A percentile compares a stretch with the other conserved stretches of the same genome.
phyloP scores from a whole-genome alignment of 92 coral and sea anemone species.

The Micromussa lordhowensis region DNA sequence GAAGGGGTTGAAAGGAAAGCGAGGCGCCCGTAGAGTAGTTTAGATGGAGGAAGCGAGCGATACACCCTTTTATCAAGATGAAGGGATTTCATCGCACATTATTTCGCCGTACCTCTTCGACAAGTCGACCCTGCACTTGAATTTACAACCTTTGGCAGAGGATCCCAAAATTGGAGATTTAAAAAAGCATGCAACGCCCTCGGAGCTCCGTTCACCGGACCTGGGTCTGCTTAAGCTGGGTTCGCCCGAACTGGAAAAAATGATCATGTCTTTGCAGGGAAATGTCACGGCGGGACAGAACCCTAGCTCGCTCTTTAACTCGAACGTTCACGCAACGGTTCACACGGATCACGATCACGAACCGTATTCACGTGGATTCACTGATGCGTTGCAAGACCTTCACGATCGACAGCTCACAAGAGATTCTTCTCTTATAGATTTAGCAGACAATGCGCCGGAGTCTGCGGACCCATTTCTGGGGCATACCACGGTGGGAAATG shows the following conservation, averaged over 20 bases:
- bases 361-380: slow-evolving; percentile 88
- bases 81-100: slow-evolving; percentile 87
- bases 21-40: slow-evolving; percentile 74
- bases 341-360: slow-evolving; percentile 70
- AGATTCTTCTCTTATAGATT: slow-evolving; percentile 79
- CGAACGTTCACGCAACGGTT: slow-evolving; percentile 71
- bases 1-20: slow-evolving; percentile 31
- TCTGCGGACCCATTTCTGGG: slow-evolving; percentile 91
- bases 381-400: slow-evolving; percentile 97
- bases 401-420: slow-evolving; percentile 89
- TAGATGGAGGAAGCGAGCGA: slow-evolving; percentile 95
- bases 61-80: slow-evolving; percentile 97
- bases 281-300: slow-evolving; percentile 85
- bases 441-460: slow-evolving; percentile 79
- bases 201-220: slow-evolving; percentile 95
- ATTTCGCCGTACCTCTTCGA: slow-evolving; percentile 94
- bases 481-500: slow-evolving; percentile 69
- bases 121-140: slow-evolving; percentile 84
- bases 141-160: slow-evolving; percentile 84
- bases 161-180: slow-evolving; percentile 88
- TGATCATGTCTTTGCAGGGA: slow-evolving; percentile 97
- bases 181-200: slow-evolving; percentile 89
- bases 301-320: slow-evolving; percentile 78
- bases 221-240: slow-evolving; percentile 97
- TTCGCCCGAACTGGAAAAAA: slow-evolving; percentile 98